These are phyloP conservation scores for Drosophila mimica DNA, from an alignment of 2,888 invertebrate species.

Conservation along the genomic window DNA sequence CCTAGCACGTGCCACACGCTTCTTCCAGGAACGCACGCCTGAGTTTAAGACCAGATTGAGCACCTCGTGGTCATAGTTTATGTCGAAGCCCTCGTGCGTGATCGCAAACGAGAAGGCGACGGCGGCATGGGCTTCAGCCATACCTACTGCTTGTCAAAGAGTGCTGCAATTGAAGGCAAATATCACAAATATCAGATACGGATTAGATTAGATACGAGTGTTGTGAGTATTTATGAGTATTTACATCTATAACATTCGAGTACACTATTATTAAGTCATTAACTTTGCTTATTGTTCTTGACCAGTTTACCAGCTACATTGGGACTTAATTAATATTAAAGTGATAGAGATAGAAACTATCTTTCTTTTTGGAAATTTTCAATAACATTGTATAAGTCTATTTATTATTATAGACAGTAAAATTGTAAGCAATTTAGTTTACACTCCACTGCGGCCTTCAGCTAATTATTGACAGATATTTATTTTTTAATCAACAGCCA, in stretches of 20 bases:
- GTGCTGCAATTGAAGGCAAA: conserved; percentile 31
- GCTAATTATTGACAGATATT: neutral
- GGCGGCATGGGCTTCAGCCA: conserved; percentile 99
- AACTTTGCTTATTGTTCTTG: conserved; percentile 30
- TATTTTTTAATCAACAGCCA: neutral
- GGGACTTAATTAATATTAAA: conserved; percentile 17
- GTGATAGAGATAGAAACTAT: conserved; percentile 10
- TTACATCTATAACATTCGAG: conserved; percentile 7
- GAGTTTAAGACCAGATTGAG: conserved; percentile 97
- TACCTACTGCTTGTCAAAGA: conserved; percentile 82
- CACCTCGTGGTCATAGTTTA: conserved; percentile 98
- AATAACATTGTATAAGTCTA: neutral
- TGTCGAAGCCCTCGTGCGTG: conserved; percentile 99
- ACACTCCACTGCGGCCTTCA: neutral
- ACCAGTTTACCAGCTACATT: conserved; percentile 15
- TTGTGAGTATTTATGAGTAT: neutral
- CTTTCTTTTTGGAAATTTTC: neutral
- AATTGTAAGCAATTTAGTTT: neutral
- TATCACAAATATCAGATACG: conserved; percentile 7
- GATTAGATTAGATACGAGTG: conserved; percentile 38
- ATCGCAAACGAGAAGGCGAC: conserved; percentile 99
- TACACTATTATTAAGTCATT: conserved; percentile 43
- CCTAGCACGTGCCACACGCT: conserved; percentile 94
- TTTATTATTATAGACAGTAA: neutral
- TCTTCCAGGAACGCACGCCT: conserved; percentile 97